Evolutionary conservation across 2,888 invertebrate species (phyloP), one percentile per base, ranked within the genome.

Genomic region (Melieria picta): DNA sequence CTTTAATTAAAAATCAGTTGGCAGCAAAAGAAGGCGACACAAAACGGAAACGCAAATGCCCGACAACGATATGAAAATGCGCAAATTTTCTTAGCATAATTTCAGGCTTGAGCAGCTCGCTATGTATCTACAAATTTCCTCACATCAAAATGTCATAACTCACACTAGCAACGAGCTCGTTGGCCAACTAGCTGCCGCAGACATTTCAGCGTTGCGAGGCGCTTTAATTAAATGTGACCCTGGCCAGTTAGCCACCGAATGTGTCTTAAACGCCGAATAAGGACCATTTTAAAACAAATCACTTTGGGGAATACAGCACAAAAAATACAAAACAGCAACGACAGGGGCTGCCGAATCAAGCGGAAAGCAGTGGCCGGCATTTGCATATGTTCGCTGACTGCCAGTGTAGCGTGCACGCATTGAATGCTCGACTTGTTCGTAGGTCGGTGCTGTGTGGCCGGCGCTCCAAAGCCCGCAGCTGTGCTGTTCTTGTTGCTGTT

Each of bases 201-300:
- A 30, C 30, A 30, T 30, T 2, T 30, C 30, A 30, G 30, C 30
- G 30, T 30, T 30, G 30, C 30, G 30, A 30, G 30, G 30, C 30
- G 30, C 52, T 43, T 43, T 67, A 67, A 67, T 67, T 67, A 67
- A 67, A 60, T 58, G 67, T 43, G 61, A 48, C 60, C 45, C 67
- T 58, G 5, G 7, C 16, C 60, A 48, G 50, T 50, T 7, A 16
- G 52, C 58, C 42, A n/a, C 7, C 48, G 45, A 42, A 69, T 47
- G 45, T 48, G 43, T 6, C 60, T 65, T 64, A 65, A 64, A 50
- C 45, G 47, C 50, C 11, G 65, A 55, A 71, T 57, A 61, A 65
- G 65, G 71, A 52, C 30, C 55, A 58, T 64, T 65, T 70, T n/a
- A 61, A 71, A 55, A 46, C 60, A 60, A 71, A 71, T 42, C 50